Conservation (phyloP, 1,140 invertebrate genomes). For the Semibalanus balanoides region DNA sequence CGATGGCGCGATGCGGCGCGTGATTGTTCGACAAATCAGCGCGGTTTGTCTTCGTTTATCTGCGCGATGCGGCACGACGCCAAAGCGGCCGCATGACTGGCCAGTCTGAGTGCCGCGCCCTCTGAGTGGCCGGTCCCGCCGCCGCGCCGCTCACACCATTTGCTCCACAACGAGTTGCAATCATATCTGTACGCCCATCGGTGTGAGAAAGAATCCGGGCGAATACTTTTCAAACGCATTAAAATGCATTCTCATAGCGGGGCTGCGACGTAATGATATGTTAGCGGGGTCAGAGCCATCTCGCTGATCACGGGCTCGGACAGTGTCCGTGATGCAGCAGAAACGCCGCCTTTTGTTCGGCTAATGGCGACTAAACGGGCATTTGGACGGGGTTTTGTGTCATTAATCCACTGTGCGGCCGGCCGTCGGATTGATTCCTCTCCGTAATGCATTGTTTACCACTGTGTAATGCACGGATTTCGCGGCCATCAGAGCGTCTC, state of each 20-base stretch:
- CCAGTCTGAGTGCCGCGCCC: neutral
- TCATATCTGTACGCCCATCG: neutral
- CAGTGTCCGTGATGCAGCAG: neutral
- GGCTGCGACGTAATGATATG: neutral
- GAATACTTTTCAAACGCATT: conserved; percentile 1
- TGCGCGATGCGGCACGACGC: neutral
- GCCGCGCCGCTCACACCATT: neutral
- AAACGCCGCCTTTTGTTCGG: neutral
- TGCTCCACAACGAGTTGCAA: neutral
- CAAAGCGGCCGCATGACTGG: neutral
- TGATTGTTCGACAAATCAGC: neutral
- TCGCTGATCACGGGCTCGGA: neutral
- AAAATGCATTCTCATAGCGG: neutral
- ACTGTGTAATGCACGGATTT: neutral
- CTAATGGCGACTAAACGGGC: neutral
- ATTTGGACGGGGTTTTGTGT: neutral
- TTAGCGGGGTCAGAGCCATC: neutral
- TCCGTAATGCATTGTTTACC: neutral
- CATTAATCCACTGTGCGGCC: neutral
- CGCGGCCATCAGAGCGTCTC: neutral
- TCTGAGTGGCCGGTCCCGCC: no score
- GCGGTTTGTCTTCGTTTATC: neutral
- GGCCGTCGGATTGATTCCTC: neutral
- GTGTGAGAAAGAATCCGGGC: neutral
- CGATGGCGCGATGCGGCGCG: neutral